Base-by-base conservation (phyloP, 2,113 vertebrate genomes). In the Condylura cristata region DNA sequence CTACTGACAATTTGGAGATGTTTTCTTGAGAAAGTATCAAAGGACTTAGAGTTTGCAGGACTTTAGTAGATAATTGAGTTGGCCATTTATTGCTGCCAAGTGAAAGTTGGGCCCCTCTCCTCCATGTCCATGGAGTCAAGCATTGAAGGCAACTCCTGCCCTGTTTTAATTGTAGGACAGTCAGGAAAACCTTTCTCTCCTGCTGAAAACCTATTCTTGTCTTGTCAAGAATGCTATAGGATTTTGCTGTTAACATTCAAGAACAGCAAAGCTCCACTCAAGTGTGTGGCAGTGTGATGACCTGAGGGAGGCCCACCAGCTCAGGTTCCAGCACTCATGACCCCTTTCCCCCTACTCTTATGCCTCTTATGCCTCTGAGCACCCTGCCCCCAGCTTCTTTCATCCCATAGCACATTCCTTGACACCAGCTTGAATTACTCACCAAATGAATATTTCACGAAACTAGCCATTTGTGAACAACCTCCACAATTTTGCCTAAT, bases 11-110 rank as follows among this genome's bases (percentile, higher is more conserved):
- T 92, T 92, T 89, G 74, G 74, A 94, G 63, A 94, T 96, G 95
- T 95, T 94, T 97, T 89, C 74, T 86, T 48, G 65, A 24, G 90
- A 72, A 91, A 96, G 96, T 75, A 93, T 56, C 92, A 60, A 92
- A 61, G 90, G 86, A 58, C 65, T 87, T 75, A 79, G 18, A 75
- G 72, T 80, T 80, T 72, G 30, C 53, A 93, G 94, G 26, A 61
- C 71, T 92, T 90, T 86, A 91, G 68, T 8, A 86, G 74, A 66
- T 80, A 70, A 92, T 96, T 80, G 90, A 74, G 17, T 48, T 1
- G 56, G 46, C 61, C 66, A 56, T 72, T 60, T 87, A 68, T 61
- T 56, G 65, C 56, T 13, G 2, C 24, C 48, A 60, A 60, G 32
- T 85, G 76, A 92, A 39, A 89, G 17, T 30, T 56, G 85, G 46